Evolutionary conservation across 2,797 vertebrate species (phyloP).

Genomic region (Chiloscyllium punctatum): DNA sequence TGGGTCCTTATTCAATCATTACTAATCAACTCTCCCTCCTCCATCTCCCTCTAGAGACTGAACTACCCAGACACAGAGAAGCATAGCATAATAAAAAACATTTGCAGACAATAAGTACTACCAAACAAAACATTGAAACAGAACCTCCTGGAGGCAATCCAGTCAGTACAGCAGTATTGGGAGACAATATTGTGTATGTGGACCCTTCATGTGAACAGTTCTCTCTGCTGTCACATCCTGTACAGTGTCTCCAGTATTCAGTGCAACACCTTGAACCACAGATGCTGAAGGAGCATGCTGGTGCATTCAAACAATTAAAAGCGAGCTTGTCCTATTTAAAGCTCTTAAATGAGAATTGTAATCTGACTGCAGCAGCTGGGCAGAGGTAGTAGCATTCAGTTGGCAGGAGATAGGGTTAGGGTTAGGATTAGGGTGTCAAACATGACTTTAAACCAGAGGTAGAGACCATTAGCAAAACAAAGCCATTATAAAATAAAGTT

Average conservation of each 20-base stretch:
- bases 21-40: background rate
- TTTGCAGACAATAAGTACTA: background rate
- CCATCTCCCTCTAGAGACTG: background rate
- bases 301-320: background rate
- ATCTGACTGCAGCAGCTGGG: background rate
- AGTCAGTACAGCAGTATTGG: background rate
- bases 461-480: too few relatives aligned
- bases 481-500: too few relatives aligned
- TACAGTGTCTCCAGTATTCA: background rate
- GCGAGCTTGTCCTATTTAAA: background rate
- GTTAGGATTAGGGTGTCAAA: too few relatives aligned
- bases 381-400: too few relatives aligned
- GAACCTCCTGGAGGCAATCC: background rate
- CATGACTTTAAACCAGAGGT: too few relatives aligned
- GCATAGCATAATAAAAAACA: background rate
- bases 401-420: too few relatives aligned
- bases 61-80: background rate
- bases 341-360: background rate
- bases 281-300: background rate
- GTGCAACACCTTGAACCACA: background rate
- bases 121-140: background rate
- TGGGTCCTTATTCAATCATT: background rate
- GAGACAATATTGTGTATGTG: background rate
- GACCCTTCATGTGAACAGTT: background rate
- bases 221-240: background rate